Base-by-base conservation (phyloP, 2,797 vertebrate genomes). In the Acestrorhynchus altus region DNA sequence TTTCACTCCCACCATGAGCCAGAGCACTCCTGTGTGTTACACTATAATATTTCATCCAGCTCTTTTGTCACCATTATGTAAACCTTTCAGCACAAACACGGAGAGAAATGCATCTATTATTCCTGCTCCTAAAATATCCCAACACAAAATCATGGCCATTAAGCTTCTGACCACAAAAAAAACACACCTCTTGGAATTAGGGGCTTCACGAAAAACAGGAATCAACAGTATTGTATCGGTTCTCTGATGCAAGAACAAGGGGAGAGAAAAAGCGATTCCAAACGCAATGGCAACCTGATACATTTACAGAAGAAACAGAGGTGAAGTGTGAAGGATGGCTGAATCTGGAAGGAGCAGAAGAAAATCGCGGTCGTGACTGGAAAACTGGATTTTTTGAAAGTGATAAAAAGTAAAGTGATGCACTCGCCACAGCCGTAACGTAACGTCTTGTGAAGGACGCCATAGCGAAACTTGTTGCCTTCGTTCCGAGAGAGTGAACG, bases 1-100 rank as follows among this genome's bases (percentile, higher is more conserved):
- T 87, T 79, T 86, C 70, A 85, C 46, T 71, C 84, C 64, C 56
- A n/a, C 49, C 39, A 42, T 42, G 67, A 67, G 49, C 51, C 35
- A 4, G 40, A 24, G 73, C 59, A 4, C 16, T 56, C 22, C 57
- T 16, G 39, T 6, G 24, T 47, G 13, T 42, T 22, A 42, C 63
- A 66, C 31, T 59, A 16, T 57, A 61, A 75, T 75, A 70, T 70
- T 80, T 46, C 54, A 47, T 20, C 60, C 11, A 11, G 44, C 54
- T 59, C 47, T 63, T 79, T 76, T 51, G 51, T 73, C 63, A 69
- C 44, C 42, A 74, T 61, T 60, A 49, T 5, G 46, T 51, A 63
- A 65, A 46, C 22, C 39, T 60, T 60, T 18, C 31, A 60, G 57
- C 57, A 10, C 57, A 60, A 60, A 60, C 57, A 39, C 4, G 57